Conservation (phyloP, 2,113 vertebrate genomes). For the Carassius auratus region DNA sequence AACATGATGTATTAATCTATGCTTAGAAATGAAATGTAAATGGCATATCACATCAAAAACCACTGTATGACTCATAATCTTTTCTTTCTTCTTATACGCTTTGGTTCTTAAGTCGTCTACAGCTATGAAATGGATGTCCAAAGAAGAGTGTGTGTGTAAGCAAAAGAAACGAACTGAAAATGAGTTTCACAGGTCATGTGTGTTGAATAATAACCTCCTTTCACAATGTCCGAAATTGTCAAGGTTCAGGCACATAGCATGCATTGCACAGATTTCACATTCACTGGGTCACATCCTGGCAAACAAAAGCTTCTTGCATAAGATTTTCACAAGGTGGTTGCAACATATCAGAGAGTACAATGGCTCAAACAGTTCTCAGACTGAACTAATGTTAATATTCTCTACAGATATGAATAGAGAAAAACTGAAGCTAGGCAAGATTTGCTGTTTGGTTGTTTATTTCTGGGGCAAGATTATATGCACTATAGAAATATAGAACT, state of each 20-base stretch:
- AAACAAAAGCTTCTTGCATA: constrained; percentile 41
- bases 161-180: constrained; percentile 48
- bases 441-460: neutral
- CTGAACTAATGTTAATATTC: neutral
- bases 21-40: neutral
- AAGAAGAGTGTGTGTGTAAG: neutral
- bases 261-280: constrained; percentile 54
- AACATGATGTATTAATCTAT: neutral
- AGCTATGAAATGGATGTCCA: neutral
- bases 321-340: constrained; percentile 35
- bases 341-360: constrained; percentile 16
- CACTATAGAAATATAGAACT: neutral
- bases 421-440: neutral
- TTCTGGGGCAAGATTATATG: neutral
- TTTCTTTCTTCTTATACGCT: neutral
- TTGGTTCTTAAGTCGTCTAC: neutral
- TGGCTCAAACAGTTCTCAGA: neutral
- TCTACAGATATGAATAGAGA: neutral
- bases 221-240: constrained; percentile 45
- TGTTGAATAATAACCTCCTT: constrained; percentile 59
- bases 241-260: constrained; percentile 47
- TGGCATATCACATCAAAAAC: neutral
- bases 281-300: constrained; percentile 47
- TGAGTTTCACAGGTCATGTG: constrained; percentile 39
- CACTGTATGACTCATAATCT: neutral